Evolutionary conservation across 2,888 invertebrate species (phyloP), one percentile per base, ranked within the genome.

Genomic region (Scaptomyza flava): DNA sequence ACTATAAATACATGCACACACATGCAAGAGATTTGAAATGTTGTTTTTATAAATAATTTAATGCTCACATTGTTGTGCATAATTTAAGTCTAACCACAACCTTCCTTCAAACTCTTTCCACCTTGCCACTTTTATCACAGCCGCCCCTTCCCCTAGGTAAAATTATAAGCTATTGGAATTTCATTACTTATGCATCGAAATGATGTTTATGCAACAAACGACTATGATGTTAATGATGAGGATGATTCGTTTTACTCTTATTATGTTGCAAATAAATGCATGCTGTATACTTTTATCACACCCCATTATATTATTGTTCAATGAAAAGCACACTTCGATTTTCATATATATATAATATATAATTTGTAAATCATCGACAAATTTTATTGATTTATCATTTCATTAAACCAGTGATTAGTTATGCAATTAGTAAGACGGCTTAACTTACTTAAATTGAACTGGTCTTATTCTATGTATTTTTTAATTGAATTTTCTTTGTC

Each of bases 1-100:
- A 14, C 2, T 12, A 12, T 17, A 17, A 17, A 17, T 17, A 17
- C 4, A 23, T 23, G 9, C 9, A n/a, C 7, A 14, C 4, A 36
- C 17, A 38, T 80, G 66, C 64, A 63, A 71, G 54, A 72, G 60
- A 79, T 81, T 81, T 87, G 53, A 72, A 81, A 81, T 81, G 74
- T 84, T 83, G 46, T 83, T 46, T 80, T 46, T 76, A 81, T 77
- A 82, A 87, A 81, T 85, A 85, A 82, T 85, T 87, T 85, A 85
- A 87, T 82, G 70, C 81, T 82, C 85, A 59, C 82, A 61, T 79
- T 54, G 77, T 81, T 85, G 82, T 77, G 88, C 82, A 85, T 85
- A 70, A 61, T 56, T 63, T 62, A 59, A 43, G 27, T 46, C 8
- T 12, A 42, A 33, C 12, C 46, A 33, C 33, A 20, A 53, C 12